phyloP scores from a whole-genome alignment of 2,113 vertebrate species.

The Pelobates fuscus region DNA sequence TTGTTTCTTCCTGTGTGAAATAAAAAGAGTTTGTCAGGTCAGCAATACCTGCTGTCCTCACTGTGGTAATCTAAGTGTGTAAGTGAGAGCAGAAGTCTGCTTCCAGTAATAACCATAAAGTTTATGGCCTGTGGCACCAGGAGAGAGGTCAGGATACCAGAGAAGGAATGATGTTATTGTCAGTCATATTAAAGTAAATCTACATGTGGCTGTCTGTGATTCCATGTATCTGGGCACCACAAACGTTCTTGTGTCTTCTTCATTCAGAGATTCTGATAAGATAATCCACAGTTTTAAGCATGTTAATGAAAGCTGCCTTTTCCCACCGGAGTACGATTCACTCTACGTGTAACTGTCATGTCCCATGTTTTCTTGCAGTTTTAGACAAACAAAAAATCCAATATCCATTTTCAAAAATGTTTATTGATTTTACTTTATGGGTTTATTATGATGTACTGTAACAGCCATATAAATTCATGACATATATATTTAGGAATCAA shows the following conservation, averaged over 20 bases:
- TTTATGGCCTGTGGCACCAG: conserved; percentile 36
- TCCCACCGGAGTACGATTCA: too few relatives aligned
- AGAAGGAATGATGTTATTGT: conserved; percentile 18
- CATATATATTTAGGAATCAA: too few relatives aligned
- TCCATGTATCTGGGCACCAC: not conserved
- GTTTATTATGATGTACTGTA: too few relatives aligned
- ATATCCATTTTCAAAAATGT: too few relatives aligned
- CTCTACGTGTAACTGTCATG: too few relatives aligned
- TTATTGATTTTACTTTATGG: too few relatives aligned
- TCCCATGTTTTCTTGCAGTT: too few relatives aligned
- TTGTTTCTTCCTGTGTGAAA: not conserved
- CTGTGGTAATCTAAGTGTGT: conserved; percentile 2
- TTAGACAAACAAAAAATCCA: too few relatives aligned
- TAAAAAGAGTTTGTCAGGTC: conserved; percentile 11
- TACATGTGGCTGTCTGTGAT: not conserved
- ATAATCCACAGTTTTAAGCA: too few relatives aligned
- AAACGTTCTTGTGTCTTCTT: not conserved
- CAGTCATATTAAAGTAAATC: not conserved
- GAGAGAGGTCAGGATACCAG: not conserved
- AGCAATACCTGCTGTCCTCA: conserved; percentile 13
- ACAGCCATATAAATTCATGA: too few relatives aligned
- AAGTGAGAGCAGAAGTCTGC: conserved; percentile 8
- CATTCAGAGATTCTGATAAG: too few relatives aligned
- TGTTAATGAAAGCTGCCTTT: too few relatives aligned
- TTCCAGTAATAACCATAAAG: conserved; percentile 28